Base-by-base conservation (phyloP, 30 jellyfish, hydroid and myxozoan genomes). In the Sanderia malayensis region DNA sequence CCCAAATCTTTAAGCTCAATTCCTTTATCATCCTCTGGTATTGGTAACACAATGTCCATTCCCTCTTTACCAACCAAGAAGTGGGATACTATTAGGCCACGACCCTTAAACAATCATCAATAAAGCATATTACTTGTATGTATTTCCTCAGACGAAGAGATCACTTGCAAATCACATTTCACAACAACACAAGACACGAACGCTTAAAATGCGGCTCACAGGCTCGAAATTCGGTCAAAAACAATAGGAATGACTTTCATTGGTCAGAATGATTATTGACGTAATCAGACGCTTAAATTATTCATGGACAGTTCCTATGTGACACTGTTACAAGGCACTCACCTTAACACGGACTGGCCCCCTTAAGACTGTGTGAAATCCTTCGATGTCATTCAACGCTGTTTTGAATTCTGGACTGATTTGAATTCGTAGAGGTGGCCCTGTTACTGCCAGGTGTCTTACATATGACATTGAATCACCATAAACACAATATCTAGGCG, bases 381-480 rank as follows among this genome's bases (percentile, higher is more conserved):
- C 95, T 13, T 91, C 86, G 27, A 85, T 27, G 13, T 74, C 95
- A 9, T 71, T 61, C 76, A 85, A 34, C 31, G 67, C 68, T 23
- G 63, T 83, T 60, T 74, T 74, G 87, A 85, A 85, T n/a, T 85
- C 88, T 2, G 95, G 90, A 23, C 88, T 74, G 34, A 74, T 47
- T 46, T 85, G 95, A 26, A 85, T 85, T 66, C 95, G 47, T 30
- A 85, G 33, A 30, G 90, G 90, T 18, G 95, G 95, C 32, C 95
- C 95, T 17, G 86, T 85, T 10, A 73, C 28, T 69, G 73, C 88
- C 18, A 85, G 84, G 58, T 85, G 95, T 2, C 80, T 37, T 31
- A 67, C 44, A 70, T 61, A 74, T 13, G 82, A 44, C 44, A 85
- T 68, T 27, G 95, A 30, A 30, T 85, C 90, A 26, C 95, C 95